Conservation (phyloP, 2,888 invertebrate species). For the Pardosa pseudoannulata region DNA sequence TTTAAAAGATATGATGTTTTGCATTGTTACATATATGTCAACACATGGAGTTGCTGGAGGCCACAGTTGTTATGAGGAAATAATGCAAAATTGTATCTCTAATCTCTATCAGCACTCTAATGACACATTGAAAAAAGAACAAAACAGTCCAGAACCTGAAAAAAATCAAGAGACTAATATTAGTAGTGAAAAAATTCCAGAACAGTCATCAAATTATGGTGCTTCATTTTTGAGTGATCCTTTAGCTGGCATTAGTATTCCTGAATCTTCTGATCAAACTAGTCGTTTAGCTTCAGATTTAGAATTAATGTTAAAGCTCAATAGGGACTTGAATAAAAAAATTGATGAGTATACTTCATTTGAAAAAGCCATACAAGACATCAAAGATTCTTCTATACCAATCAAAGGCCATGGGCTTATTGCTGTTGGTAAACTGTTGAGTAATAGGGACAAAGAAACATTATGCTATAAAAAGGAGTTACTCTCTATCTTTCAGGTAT, state of each 20-base stretch:
- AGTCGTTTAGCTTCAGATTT: not conserved
- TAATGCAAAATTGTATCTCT: constrained; percentile 16
- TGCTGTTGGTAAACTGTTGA: constrained; percentile 84
- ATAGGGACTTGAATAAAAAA: not conserved
- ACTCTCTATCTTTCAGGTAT: constrained; percentile 43
- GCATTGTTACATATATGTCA: constrained; percentile 37
- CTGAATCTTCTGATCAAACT: not conserved
- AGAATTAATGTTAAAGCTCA: not conserved
- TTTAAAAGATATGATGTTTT: constrained; percentile 50
- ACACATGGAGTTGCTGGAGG: constrained; percentile 57
- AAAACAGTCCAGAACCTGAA: not conserved
- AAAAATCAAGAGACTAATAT: not conserved
- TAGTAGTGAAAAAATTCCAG: not conserved
- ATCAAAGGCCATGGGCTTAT: constrained; percentile 89
- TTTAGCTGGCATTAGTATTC: not conserved
- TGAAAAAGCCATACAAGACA: constrained; percentile 79
- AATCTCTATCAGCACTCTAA: not conserved
- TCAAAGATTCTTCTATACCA: constrained; percentile 86
- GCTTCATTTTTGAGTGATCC: not conserved
- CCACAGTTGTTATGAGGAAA: constrained; percentile 13
- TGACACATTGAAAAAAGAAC: not conserved
- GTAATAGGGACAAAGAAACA: constrained; percentile 82
- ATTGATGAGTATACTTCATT: constrained; percentile 25
- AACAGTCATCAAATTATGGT: not conserved
- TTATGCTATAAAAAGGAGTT: constrained; percentile 35